phyloP scores from a whole-genome alignment of 2,113 vertebrate genomes.

The Ahaetulla prasina region DNA sequence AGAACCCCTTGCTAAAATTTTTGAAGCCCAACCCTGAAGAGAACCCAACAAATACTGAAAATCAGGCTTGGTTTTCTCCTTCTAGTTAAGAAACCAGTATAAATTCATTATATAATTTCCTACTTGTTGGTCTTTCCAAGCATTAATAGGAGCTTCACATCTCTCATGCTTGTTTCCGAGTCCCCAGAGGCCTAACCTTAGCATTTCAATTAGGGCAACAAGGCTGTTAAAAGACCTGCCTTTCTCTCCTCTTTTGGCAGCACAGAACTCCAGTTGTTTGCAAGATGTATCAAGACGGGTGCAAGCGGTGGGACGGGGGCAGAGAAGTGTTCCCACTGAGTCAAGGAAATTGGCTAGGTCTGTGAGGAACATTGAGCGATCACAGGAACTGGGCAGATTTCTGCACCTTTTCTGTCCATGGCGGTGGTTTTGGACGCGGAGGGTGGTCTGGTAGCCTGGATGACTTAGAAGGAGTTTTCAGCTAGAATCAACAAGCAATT shows the following conservation, averaged over 20 bases:
- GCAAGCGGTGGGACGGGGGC: not conserved
- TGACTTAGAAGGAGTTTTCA: conserved; percentile 15
- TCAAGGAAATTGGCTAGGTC: not conserved
- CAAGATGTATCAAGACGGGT: conserved; percentile 7
- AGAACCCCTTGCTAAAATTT: no score
- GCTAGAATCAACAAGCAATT: conserved; percentile 26
- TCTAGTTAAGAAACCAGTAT: not conserved
- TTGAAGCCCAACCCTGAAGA: no score
- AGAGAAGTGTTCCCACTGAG: not conserved
- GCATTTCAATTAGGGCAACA: not conserved
- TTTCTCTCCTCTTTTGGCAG: not conserved
- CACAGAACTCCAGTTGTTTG: conserved; percentile 25
- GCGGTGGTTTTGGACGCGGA: conserved; percentile 17
- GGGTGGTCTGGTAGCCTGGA: conserved; percentile 24
- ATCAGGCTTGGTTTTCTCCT: not conserved
- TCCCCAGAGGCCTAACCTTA: not conserved
- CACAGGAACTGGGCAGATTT: conserved; percentile 17
- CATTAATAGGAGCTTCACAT: not conserved
- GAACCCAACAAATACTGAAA: not conserved
- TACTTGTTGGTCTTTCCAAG: not conserved
- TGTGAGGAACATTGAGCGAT: conserved; percentile 14
- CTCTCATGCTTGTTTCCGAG: not conserved
- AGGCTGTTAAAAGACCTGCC: not conserved
- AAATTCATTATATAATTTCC: not conserved
- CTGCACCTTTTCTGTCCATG: conserved; percentile 4